A percentile compares a stretch with the other conserved stretches of the same genome.
Evolutionary conservation across 2,113 vertebrate species (phyloP).

Genomic region (Fulmarus glacialis): DNA sequence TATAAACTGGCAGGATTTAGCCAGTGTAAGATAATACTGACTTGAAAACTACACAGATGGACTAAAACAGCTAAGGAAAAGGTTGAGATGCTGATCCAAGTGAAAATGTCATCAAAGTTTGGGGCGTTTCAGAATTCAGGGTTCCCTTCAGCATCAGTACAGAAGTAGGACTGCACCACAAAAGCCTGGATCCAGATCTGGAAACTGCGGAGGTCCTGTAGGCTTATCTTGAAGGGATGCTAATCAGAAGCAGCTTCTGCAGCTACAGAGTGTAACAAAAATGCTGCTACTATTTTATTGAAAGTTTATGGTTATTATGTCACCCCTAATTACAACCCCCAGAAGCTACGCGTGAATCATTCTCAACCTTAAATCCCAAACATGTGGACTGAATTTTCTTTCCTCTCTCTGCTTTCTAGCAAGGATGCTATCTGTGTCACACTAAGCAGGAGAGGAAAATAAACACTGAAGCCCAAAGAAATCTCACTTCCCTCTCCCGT

Average conservation of each 20-base stretch:
- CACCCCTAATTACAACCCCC: slow-evolving; percentile 68
- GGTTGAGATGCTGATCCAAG: not conserved
- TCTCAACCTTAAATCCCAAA: slow-evolving; percentile 58
- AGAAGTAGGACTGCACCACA: not conserved
- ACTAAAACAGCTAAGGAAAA: not conserved
- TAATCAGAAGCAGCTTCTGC: slow-evolving; percentile 53
- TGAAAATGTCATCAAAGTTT: not conserved
- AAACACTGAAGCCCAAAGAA: slow-evolving; percentile 20
- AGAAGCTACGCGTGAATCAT: slow-evolving; percentile 66
- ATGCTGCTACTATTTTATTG: slow-evolving; percentile 40
- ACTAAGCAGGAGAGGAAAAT: slow-evolving; percentile 36
- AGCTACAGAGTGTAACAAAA: slow-evolving; percentile 24
- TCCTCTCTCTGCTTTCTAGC: slow-evolving; percentile 36
- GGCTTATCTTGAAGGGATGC: slow-evolving; percentile 2
- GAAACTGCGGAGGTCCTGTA: not conserved
- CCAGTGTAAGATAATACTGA: not conserved
- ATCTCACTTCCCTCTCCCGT: slow-evolving; percentile 1
- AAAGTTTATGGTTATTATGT: slow-evolving; percentile 69
- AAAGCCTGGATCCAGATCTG: not conserved
- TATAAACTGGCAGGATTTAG: not conserved
- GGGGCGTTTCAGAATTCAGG: not conserved
- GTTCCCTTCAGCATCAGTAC: not conserved
- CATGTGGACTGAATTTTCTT: slow-evolving; percentile 65
- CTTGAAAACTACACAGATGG: not conserved
- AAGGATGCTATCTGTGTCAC: slow-evolving; percentile 3